Base-by-base conservation (phyloP, 2,888 invertebrate species). In the Oxyteleia sp. region DNA sequence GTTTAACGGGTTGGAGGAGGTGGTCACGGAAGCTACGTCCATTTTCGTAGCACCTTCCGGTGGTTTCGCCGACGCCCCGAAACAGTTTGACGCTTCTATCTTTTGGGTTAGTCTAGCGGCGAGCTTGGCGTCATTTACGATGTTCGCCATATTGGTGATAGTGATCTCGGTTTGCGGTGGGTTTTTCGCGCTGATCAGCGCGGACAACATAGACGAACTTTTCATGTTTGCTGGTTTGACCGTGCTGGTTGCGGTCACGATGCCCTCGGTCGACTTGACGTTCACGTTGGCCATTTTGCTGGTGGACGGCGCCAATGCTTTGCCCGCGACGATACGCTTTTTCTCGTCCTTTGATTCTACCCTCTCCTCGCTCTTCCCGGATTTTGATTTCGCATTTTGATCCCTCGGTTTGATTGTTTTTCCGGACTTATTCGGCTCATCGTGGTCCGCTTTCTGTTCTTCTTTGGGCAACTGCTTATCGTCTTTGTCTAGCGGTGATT, bases 401-500 rank as follows among this genome's bases (percentile, higher is more conserved):
- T 75, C 81, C 26, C 71, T 69, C 5, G 29, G 18, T 91, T 90
- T 82, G 18, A 20, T 61, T 5, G 20, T 63, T 10, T 64, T 74
- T 7, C 86, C 88, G 0, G 78, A 26, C 7, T 64, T 74, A 8
- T 86, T 88, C 0, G 78, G 26, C 23, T 82, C 88, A 26, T 88
- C 87, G 8, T 88, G 88, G 2, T 87, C 75, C 18, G 13, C 2
- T 15, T 11, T 18, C n/a, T 20, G 16, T 2, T 80, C 53, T 2
- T 72, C 61, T 23, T 63, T 94, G 94, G 71, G 89, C 88, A 0
- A 95, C 95, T 8, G 10, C 16, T 81, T 69, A 0, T 78, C 96
- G 95, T 84, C 95, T 95, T 87, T 76, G 86, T 96, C 95, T 0
- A 95, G 95, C 0, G 95, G n/a, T n/a, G n/a, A 95, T 86, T 95